A percentile compares a stretch with the other conserved stretches of the same genome.
Conservation (phyloP, 2,888 invertebrate species). For the Drosophila demipolita region DNA sequence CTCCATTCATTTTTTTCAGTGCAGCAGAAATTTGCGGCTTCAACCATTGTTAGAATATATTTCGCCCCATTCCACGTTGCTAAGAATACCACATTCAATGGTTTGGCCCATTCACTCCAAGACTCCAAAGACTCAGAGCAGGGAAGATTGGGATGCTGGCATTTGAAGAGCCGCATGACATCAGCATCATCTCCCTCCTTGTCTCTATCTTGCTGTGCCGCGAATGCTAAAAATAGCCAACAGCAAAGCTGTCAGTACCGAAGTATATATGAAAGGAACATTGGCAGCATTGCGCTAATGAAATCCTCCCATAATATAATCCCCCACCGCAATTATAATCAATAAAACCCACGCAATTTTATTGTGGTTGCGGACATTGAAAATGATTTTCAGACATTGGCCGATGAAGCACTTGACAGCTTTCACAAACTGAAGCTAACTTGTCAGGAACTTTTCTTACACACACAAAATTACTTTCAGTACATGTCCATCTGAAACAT, state of each 20-base stretch:
- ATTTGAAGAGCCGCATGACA: constrained; percentile 42
- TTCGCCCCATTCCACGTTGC: neutral
- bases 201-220: neutral
- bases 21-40: constrained; percentile 9
- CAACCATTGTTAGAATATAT: constrained; percentile 9
- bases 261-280: constrained; percentile 15
- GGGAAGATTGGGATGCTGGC: neutral
- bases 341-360: constrained; percentile 19
- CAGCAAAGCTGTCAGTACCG: constrained; percentile 52
- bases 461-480: neutral
- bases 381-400: constrained; percentile 14
- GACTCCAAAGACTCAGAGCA: constrained; percentile 2
- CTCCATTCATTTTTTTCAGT: neutral
- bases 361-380: constrained; percentile 2
- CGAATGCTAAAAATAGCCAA: constrained; percentile 32
- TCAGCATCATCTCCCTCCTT: constrained; percentile 38
- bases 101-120: neutral
- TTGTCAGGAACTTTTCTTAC: neutral
- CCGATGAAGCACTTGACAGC: constrained; percentile 5
- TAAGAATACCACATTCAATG: constrained; percentile 41
- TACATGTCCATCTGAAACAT: neutral
- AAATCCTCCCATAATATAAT: constrained; percentile 12
- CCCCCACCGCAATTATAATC: constrained; percentile 3
- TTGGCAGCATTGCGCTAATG: constrained; percentile 6
- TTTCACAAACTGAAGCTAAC: constrained; percentile 1